phyloP scores from a whole-genome alignment of 2,113 vertebrate genomes.

The Psilopsiagon aymara region DNA sequence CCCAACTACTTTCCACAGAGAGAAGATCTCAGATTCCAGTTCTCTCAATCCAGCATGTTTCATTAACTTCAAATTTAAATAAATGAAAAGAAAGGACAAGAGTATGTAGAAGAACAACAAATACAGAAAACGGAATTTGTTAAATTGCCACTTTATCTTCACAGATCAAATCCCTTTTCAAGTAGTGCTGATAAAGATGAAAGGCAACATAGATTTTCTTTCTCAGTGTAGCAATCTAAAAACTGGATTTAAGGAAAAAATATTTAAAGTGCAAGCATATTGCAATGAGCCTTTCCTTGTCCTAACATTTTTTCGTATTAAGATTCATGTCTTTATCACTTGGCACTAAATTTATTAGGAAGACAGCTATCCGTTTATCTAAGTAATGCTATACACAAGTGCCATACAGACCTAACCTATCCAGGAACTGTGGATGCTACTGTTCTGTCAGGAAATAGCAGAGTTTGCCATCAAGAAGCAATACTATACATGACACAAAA shows the following conservation, averaged over 20 bases:
- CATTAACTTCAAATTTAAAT: neutral
- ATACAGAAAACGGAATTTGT: neutral
- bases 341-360: neutral
- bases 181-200: neutral
- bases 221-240: neutral
- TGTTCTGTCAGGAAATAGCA: neutral
- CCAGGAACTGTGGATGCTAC: neutral
- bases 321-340: neutral
- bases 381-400: neutral
- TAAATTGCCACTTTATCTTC: neutral
- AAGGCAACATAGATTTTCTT: neutral
- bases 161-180: neutral
- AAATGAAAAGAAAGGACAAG: neutral
- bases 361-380: neutral
- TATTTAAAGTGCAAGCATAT: neutral
- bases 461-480: neutral
- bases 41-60: neutral
- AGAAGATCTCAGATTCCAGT: neutral
- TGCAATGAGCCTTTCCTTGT: neutral
- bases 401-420: neutral
- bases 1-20: neutral
- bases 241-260: neutral
- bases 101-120: neutral
- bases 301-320: neutral
- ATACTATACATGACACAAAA: neutral